Base-by-base conservation (phyloP, 2,113 vertebrate genomes). In the Nematolebias whitei region DNA sequence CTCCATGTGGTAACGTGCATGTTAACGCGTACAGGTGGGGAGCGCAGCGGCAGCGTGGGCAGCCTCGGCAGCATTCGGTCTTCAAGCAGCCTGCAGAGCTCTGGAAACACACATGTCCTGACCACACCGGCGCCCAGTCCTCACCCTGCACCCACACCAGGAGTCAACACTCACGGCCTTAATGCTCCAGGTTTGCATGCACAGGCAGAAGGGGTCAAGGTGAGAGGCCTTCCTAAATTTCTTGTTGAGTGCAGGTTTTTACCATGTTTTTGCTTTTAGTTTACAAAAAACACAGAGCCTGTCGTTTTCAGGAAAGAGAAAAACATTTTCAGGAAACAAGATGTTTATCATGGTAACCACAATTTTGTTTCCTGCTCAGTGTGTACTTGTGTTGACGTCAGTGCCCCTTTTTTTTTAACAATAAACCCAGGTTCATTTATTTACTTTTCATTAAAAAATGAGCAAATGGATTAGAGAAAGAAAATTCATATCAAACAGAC, bases 141-240 rank as follows among this genome's bases (percentile, higher is more conserved):
- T 1, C 88, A 89, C 56, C 80, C 90, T 0, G 56, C 91, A 2
- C 44, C 65, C 78, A 85, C 89, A 4, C 74, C 90, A 1, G 89
- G 86, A 11, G 61, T 90, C 63, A 92, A 91, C 89, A 87, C 91
- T 7, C 92, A 91, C 0, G 93, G 94, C 41, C 90, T 95, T 0
- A 95, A 94, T 22, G 90, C 90, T 1, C 96, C 97, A 0, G 88
- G 95, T 58, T 93, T 96, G 70, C 96, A 98, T 0, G 94, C 97
- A 0, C 92, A 94, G 68, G 89, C 97, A 0, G 97, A 99, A 63
- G 97, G 97, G 0, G 95, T 96, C 66, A 99, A 98, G 95, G 97
- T 97, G 54, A 63, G 4, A 45, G 29, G 32, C 32, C 6, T 23
- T 5, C 20, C 10, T 41, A 18, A 22, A 4, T 29, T 18, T n/a